Percentiles rank a stretch among this genome's conserved stretches.
These are phyloP conservation scores for Saccopteryx leptura DNA, from an alignment of 2,113 vertebrate species.

Conservation along the genomic window DNA sequence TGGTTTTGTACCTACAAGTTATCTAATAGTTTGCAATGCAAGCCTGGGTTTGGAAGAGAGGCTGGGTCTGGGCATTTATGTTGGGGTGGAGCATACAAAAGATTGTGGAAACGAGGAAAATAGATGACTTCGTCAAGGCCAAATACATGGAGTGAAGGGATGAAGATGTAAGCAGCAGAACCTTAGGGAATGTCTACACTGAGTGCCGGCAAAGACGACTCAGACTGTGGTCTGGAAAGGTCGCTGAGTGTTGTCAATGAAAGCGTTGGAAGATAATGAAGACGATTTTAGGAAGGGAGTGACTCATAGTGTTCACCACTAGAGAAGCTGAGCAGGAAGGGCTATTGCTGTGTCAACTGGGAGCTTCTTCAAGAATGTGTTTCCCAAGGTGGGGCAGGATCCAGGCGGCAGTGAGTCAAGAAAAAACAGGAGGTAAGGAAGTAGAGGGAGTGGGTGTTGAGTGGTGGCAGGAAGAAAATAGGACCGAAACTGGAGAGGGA, in stretches of 20 bases:
- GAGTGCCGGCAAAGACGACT: background rate
- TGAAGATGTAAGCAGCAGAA: background rate
- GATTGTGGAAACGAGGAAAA: background rate
- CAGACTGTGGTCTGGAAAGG: background rate
- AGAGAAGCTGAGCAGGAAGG: background rate
- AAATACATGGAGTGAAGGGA: background rate
- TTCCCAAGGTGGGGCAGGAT: background rate
- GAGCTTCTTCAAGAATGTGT: background rate
- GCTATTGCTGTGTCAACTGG: too few relatives aligned
- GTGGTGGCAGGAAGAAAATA: conserved; percentile 45
- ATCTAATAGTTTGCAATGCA: background rate
- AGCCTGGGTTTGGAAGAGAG: background rate
- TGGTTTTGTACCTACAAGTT: background rate
- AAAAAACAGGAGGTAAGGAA: background rate
- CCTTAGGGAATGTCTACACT: background rate
- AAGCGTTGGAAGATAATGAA: background rate
- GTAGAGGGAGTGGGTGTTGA: background rate
- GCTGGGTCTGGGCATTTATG: background rate
- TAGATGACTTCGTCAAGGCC: background rate
- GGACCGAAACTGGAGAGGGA: background rate
- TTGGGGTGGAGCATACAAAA: background rate
- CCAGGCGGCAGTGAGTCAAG: background rate
- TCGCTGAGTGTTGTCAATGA: background rate
- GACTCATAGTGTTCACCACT: background rate
- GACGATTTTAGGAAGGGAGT: background rate